phyloP scores from a whole-genome alignment of 2,797 vertebrate species.

The Tauraco hartlaubi region DNA sequence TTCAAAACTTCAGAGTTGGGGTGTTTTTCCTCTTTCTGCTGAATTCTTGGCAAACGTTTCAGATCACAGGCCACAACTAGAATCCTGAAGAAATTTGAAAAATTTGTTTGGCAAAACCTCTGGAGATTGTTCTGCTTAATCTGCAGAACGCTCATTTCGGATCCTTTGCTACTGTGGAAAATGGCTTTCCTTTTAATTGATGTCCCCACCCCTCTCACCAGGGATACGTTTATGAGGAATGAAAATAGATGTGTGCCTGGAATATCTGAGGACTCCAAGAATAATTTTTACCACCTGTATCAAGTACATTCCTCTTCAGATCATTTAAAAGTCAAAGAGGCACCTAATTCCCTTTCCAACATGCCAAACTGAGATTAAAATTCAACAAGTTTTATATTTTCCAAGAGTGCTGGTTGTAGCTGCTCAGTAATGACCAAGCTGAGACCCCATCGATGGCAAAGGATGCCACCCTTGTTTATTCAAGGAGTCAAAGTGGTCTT shows the following conservation, averaged over 20 bases:
- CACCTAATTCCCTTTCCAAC: constrained; percentile 18
- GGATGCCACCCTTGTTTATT: too few species aligned
- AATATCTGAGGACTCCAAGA: constrained; percentile 37
- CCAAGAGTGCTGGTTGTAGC: not conserved
- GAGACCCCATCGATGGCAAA: fast-evolving
- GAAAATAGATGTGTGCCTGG: constrained; percentile 42
- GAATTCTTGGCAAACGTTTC: constrained; percentile 50
- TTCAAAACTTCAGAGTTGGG: constrained; percentile 32
- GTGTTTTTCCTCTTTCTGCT: constrained; percentile 37
- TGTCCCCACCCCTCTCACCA: constrained; percentile 36
- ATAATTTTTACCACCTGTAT: constrained; percentile 55
- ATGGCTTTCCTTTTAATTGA: constrained; percentile 18
- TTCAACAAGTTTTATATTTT: not conserved
- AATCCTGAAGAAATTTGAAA: constrained; percentile 56
- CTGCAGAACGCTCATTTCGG: not conserved
- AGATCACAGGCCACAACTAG: constrained; percentile 46
- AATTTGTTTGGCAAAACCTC: constrained; percentile 46
- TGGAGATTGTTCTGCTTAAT: constrained; percentile 52
- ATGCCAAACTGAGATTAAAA: not conserved
- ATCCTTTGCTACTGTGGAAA: constrained; percentile 33
- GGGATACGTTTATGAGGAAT: not conserved
- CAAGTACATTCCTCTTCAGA: constrained; percentile 36
- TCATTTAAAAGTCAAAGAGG: constrained; percentile 15
- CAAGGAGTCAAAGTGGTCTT: not conserved
- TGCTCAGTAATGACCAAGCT: not conserved